Base-by-base conservation (phyloP, 2,888 invertebrate species). In the Empis stercorea region DNA sequence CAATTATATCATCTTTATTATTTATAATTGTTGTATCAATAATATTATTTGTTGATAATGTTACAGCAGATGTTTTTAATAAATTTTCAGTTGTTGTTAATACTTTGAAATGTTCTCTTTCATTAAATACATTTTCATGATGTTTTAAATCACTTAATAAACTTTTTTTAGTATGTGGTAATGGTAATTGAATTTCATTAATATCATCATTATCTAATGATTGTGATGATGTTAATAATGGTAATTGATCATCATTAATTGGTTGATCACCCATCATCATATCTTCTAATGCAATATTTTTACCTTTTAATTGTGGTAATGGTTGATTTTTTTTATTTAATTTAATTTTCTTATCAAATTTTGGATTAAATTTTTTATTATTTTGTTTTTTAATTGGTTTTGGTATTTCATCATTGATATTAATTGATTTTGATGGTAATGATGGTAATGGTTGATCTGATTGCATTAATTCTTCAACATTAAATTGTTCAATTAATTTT, bases 181-280 rank as follows among this genome's bases (percentile, higher is more conserved):
- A 49, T 4, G 61, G 63, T 46, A 63, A 62, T 14, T 63, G 53
- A 32, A 66, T 63, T 49, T 66, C 66, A 46, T 66, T 66, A 44
- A 60, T 54, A 15, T 57, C 57, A 34, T 54, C 56, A 14, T 46
- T 40, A 10, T 13, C 23, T 27, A 40, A 34, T 30, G 34, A 14
- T 32, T 13, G 17, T 32, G 30, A 32, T 6, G 43, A 32, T 13
- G 20, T n/a, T n/a, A n/a, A 27, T 7, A 9, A 20, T 20, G 20
- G 5, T 20, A 20, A 20, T n/a, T n/a, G 27, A 7, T 15, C 7
- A 46, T 43, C 50, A 1, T 45, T 45, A 14, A 50, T 42, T 17
- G 67, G 59, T 47, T 68, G 66, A 47, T 69, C 70, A 3, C 66
- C 68, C 62, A 68, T 62, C 70, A 69, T 68, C 58, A 64, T 59